Base-by-base conservation (phyloP, 2,113 vertebrate genomes). In the Calypte anna region DNA sequence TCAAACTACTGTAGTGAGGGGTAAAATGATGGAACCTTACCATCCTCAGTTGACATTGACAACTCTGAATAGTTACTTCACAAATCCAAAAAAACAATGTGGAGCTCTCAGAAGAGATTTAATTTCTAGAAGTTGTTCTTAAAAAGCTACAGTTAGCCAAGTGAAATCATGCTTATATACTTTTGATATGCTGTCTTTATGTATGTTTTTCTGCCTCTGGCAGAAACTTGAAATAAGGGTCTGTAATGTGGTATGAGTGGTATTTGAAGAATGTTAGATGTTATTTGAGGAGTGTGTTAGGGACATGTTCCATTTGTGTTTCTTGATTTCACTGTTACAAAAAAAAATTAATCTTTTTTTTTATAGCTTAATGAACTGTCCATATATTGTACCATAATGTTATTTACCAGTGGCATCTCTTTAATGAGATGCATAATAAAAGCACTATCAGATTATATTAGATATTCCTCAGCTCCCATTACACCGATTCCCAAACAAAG, bases 391-490 rank as follows among this genome's bases (percentile, higher is more conserved):
- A 66, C 50, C 53, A 55, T 93, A 94, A 36, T 93, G 90, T 97
- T 98, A 98, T 98, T 98, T 98, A 97, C 77, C 91, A 90, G 91
- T 96, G 93, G 78, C 94, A 96, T 97, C 70, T 96, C 77, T 98
- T 94, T 97, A 98, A 98, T 95, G 94, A 98, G 94, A 97, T 95
- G 40, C 62, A 91, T 88, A 96, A 95, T 97, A 96, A 97, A 98
- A 95, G 54, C 91, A 93, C 94, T 85, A 97, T 97, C 94, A 97
- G 88, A 97, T 98, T 96, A 86, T 96, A 97, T 95, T 97, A 96
- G 79, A 81, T 96, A 96, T 88, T 97, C 81, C 74, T 77, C 31
- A 94, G 53, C 53, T 97, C 84, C 82, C 93, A 98, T 96, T 95
- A 96, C 69, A 77, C 84, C 87, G 90, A 95, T 97, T 97, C 64